A percentile compares a stretch with the other conserved stretches of the same genome.
Conservation (phyloP, 2,797 vertebrate species). For the Falco rusticolus region DNA sequence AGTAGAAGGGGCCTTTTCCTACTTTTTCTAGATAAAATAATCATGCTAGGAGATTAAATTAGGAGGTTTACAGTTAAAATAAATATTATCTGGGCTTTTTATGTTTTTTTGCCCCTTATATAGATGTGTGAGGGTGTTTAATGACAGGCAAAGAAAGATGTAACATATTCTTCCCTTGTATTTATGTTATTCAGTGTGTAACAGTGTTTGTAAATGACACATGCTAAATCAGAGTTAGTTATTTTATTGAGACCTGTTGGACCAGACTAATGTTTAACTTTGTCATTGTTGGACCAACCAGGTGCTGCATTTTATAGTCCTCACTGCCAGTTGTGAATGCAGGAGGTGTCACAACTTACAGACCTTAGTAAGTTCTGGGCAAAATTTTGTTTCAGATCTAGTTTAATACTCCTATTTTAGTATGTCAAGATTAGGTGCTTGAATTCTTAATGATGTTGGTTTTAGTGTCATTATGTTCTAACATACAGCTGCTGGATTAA, state of each 20-base stretch:
- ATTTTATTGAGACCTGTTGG: background rate
- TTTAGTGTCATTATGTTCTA: background rate
- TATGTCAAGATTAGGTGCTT: background rate
- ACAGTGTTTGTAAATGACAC: background rate
- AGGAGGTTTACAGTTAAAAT: background rate
- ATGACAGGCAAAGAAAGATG: background rate
- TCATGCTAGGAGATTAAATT: background rate
- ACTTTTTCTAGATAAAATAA: background rate
- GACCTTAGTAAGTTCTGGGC: background rate
- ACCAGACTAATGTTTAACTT: background rate
- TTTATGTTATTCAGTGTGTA: background rate
- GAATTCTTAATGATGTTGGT: background rate
- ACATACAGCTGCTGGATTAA: background rate
- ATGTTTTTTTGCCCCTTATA: fast-evolving
- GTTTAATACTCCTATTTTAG: background rate
- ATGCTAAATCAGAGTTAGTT: background rate
- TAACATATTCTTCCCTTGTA: background rate
- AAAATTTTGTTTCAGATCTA: background rate
- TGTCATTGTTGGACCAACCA: background rate
- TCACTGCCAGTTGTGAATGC: background rate
- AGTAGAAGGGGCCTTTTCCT: background rate
- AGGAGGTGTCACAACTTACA: background rate
- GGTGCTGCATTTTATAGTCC: background rate
- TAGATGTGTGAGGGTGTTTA: background rate
- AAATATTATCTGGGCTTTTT: background rate